A percentile compares a stretch with the other conserved stretches of the same genome.
Evolutionary conservation across 2,797 vertebrate genomes (phyloP).

Genomic region (Smutsia gigantea): DNA sequence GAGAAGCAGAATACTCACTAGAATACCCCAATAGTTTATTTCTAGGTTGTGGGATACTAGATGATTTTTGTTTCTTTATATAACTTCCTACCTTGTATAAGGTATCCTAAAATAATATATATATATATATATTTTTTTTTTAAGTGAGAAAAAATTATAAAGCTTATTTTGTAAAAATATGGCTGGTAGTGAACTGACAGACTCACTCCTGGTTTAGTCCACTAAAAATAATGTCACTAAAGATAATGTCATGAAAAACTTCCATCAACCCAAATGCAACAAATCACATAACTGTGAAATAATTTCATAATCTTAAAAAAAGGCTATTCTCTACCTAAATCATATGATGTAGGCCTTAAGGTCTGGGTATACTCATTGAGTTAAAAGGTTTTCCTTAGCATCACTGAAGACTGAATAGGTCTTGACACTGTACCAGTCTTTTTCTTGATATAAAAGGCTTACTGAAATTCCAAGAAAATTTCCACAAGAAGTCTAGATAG

Average conservation of each 20-base stretch:
- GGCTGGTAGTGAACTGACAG: background rate
- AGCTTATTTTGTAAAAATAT: constrained; percentile 40
- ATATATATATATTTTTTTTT: background rate
- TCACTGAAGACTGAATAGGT: background rate
- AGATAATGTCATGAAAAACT: background rate
- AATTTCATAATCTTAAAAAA: background rate
- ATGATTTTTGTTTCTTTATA: background rate
- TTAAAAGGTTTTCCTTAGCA: background rate
- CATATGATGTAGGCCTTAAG: background rate
- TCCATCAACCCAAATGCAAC: background rate
- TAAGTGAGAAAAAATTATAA: background rate
- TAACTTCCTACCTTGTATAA: background rate
- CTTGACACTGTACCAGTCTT: background rate
- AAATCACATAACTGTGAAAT: background rate
- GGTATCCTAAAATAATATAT: background rate
- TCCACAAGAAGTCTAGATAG: background rate
- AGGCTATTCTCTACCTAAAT: background rate
- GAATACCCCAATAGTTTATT: constrained; percentile 5
- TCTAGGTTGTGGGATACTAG: background rate
- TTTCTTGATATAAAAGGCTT: constrained; percentile 35
- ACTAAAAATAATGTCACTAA: constrained; percentile 4
- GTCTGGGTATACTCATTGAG: background rate
- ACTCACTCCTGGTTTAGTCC: background rate
- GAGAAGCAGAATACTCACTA: background rate
- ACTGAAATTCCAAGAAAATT: constrained; percentile 35